Percentiles rank a stretch among this genome's conserved stretches.
These are phyloP conservation scores for Trichopria drosophilae DNA, from an alignment of 2,888 invertebrate genomes.

Conservation along the genomic window DNA sequence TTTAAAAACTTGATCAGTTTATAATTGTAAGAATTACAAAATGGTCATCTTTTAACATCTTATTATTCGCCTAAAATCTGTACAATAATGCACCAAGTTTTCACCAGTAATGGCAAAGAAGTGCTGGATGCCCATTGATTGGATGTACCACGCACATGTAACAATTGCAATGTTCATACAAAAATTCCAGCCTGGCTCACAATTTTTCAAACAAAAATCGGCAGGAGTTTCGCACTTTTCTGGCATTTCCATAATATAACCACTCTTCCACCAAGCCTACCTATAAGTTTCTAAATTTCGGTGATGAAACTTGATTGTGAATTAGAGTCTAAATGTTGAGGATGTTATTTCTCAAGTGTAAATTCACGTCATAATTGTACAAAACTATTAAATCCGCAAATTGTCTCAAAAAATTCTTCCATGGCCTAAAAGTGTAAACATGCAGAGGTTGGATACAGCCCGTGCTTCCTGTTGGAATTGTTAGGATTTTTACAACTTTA, in stretches of 20 bases:
- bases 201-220: slow-evolving; percentile 4
- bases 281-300: no score
- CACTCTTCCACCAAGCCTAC: slow-evolving; percentile 5
- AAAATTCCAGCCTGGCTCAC: not conserved
- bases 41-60: no score
- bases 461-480: slow-evolving; percentile 6
- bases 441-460: slow-evolving; percentile 4
- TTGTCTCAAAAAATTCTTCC: slow-evolving; percentile 3
- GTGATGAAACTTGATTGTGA: no score
- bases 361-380: no score
- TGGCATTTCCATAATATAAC: not conserved
- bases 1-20: no score
- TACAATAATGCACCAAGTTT: slow-evolving; percentile 1
- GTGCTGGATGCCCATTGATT: slow-evolving; percentile 2
- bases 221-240: no score
- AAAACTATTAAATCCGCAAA: not conserved
- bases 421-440: slow-evolving; percentile 1
- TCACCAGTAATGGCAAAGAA: not conserved
- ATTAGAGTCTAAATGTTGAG: no score
- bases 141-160: not conserved
- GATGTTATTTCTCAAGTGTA: no score
- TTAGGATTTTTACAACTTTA: not conserved
- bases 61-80: no score
- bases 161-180: not conserved
- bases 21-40: no score